Evolutionary conservation across 2,888 invertebrate genomes (phyloP).

Genomic region (Oscheius onirici): DNA sequence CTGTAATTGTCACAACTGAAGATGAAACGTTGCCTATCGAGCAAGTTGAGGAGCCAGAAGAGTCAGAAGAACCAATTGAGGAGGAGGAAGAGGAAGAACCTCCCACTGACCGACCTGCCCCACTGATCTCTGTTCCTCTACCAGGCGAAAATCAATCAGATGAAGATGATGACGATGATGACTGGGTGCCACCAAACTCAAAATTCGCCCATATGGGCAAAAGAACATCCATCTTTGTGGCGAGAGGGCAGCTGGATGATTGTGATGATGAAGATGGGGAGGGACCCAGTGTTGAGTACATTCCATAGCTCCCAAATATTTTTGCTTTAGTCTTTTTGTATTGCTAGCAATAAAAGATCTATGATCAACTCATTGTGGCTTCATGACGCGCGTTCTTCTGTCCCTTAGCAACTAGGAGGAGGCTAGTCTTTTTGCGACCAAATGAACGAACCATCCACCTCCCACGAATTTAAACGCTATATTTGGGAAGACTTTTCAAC

Average conservation of each 20-base stretch:
- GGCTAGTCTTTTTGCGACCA: neutral
- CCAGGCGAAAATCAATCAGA: neutral
- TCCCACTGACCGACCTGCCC: neutral
- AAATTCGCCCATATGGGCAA: slow-evolving; percentile 28
- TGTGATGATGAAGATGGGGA: slow-evolving; percentile 18
- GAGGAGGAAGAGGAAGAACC: slow-evolving; percentile 24
- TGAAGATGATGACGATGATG: slow-evolving; percentile 35
- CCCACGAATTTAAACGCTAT: slow-evolving; percentile 14
- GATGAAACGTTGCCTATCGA: neutral
- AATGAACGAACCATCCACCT: slow-evolving; percentile 12
- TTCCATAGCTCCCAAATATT: slow-evolving; percentile 2
- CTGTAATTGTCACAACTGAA: slow-evolving; percentile 1
- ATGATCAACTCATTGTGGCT: too few species aligned
- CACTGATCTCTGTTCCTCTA: neutral
- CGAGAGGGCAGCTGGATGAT: slow-evolving; percentile 12
- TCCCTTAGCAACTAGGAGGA: too few species aligned
- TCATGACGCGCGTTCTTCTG: too few species aligned
- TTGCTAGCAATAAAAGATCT: neutral
- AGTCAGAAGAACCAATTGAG: neutral
- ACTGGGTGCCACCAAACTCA: neutral
- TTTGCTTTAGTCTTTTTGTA: neutral
- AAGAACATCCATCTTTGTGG: slow-evolving; percentile 26
- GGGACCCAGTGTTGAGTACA: slow-evolving; percentile 31
- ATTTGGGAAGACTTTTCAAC: slow-evolving; percentile 16
- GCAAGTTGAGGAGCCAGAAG: neutral